Base-by-base conservation (phyloP, 2,888 invertebrate genomes). In the Calliphora vomitoria region DNA sequence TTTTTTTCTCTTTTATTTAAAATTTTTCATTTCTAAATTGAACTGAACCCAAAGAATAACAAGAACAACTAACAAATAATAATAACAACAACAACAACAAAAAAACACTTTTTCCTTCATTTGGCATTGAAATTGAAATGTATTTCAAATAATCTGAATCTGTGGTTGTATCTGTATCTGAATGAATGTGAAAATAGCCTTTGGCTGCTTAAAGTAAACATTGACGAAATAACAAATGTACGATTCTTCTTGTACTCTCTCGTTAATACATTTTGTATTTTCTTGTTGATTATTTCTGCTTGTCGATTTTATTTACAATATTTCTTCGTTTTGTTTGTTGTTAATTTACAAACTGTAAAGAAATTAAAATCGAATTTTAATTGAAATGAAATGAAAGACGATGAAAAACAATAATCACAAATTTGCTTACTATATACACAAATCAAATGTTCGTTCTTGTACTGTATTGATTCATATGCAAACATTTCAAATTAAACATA, bases 21-120 rank as follows among this genome's bases (percentile, higher is more conserved):
- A 60, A 35, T 78, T 69, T 69, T 71, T 72, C 64, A 72, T 69
- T 72, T 72, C 64, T 38, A 60, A 64, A 72, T 60, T 66, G 62
- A 71, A 35, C 25, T 62, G 15, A 64, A 83, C 25, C 41, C 44
- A 60, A 69, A 55, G 41, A 64, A 64, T 8, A 64, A 66, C 53
- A 76, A 76, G 38, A 64, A 76, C 11, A 41, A 25, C 25, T 25
- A 25, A 25, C 25, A 25, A 25, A 25, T 25, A 25, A n/a, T 5
- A 35, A 38, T 3, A 38, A 5, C 38, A 25, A 41, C 0, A 1
- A 62, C 35, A 35, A 4, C 35, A 72, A 55, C 41, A 44, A 31
- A 35, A 72, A 86, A 78, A 68, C 50, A 82, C 86, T 82, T 82
- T 85, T 86, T 86, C 86, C 86, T 86, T 82, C 78, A 74, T 86